Evolutionary conservation across 2,113 vertebrate species (phyloP), one percentile per base, ranked within the genome.

Genomic region (Pteronura brasiliensis): DNA sequence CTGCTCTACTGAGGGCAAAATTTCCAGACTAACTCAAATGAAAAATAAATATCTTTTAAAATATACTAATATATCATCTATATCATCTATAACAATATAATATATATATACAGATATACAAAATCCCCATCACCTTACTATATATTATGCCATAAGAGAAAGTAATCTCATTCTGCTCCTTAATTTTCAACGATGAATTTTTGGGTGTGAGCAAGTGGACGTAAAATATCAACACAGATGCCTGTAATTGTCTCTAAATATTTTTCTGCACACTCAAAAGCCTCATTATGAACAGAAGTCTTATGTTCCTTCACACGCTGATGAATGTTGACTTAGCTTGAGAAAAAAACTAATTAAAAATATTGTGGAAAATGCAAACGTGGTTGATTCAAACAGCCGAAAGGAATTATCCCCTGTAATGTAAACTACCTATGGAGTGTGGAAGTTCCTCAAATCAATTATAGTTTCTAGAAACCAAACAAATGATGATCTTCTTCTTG

Each of bases 331-430:
- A 76, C 92, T 97, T 96, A 96, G 93, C 79, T 59, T 39, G 57
- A 55, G 55, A 17, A 55, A 89, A 93, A 98, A 97, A 44, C 96
- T 95, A 95, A 89, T 97, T 92, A 95, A 96, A 98, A 97, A 84
- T 91, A 71, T 92, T 88, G 80, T 95, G 84, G 2, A 86, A 90
- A 98, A 93, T 80, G 23, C 18, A 95, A 97, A 21, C 0, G 2
- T 18, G 63, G 52, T 90, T 94, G 94, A 93, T 96, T 97, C 97
- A 96, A 95, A 95, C 34, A 96, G 90, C 76, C 87, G 47, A 79
- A 71, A 82, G 90, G 87, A 93, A 95, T 96, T 90, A 90, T 85
- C 17, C 39, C 69, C 52, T 95, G 49, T 18, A 57, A 4, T 59
- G 61, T 84, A 39, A 96, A 95, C 93, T 92, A 82, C 67, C 80